Percentiles rank a stretch among this genome's conserved stretches.
Conservation (phyloP, 2,797 vertebrate genomes). For the Semaprochilodus insignis region DNA sequence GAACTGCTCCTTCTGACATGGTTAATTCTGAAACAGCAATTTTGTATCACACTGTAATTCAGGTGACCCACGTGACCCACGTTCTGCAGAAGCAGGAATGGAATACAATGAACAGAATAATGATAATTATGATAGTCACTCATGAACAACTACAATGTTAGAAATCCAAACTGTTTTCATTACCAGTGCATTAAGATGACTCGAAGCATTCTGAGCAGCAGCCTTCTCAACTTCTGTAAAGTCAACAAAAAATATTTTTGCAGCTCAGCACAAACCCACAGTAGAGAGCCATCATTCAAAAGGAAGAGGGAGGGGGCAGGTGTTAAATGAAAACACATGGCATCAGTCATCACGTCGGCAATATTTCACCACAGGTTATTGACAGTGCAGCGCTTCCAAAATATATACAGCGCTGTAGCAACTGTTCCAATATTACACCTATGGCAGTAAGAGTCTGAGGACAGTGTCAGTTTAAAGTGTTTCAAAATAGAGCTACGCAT, state of each 20-base stretch:
- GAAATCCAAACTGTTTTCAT: neutral
- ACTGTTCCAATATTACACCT: slow-evolving; percentile 8
- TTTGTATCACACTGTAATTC: neutral
- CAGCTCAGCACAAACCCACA: neutral
- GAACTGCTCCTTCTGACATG: neutral
- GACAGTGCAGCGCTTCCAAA: slow-evolving; percentile 5
- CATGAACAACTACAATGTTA: neutral
- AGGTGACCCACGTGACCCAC: too few relatives aligned
- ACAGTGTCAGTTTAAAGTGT: neutral
- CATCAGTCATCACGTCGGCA: neutral
- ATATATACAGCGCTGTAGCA: neutral
- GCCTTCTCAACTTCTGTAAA: neutral
- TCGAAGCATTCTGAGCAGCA: neutral
- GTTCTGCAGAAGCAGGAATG: neutral
- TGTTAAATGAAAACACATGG: slow-evolving; percentile 12
- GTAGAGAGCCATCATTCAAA: slow-evolving; percentile 6
- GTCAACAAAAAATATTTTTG: neutral
- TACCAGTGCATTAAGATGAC: neutral
- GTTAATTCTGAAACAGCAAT: neutral
- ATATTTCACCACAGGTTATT: slow-evolving; percentile 18
- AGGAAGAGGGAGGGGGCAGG: neutral
- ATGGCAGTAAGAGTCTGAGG: neutral
- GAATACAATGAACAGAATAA: neutral
- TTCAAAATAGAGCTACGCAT: neutral
- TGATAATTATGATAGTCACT: neutral